Evolutionary conservation across 2,888 invertebrate genomes (phyloP), one percentile per base, ranked within the genome.

Genomic region (Ptychoptera albimana): DNA sequence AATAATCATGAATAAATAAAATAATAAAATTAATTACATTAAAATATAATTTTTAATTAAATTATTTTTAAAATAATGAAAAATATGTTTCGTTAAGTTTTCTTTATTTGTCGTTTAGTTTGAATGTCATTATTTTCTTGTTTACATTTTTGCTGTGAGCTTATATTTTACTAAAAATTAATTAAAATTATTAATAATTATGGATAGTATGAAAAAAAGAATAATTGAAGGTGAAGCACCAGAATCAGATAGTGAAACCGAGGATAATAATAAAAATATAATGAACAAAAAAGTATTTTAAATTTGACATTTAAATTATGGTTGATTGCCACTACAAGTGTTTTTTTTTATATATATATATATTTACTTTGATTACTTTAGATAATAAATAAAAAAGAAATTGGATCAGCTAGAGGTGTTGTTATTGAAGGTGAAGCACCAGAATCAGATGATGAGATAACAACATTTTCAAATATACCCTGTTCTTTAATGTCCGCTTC

Each of bases 371-470:
- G n/a, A n/a, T n/a, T 23, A 23, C 23, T 23, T 23, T 23, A 23
- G 23, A 23, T 23, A 1, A 14, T 13, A 13, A 13, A 2, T 36
- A 36, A 36, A 11, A 13, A 36, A 11, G n/a, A 8, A 8, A 12
- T 12, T 8, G 8, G 12, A 12, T 12, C 32, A 15, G 31, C 35
- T 23, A 34, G 34, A 7, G 39, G 37, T 12, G 36, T 45, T 35
- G 43, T 50, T 1, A 39, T 52, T 1, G 8, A 47, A 10, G 53
- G 53, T 1, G 53, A 53, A 48, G 53, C 52, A 12, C 47, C 49
- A 23, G 53, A 53, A 45, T 53, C 52, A 5, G 53, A 53, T 47
- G 51, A 51, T 37, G 53, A 51, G 49, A 47, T 16, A n/a, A 12
- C 16, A 36, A 30, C 14, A 15, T 13, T 38, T 37, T n/a, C 10